Evolutionary conservation across 2,888 invertebrate species (phyloP), one percentile per base, ranked within the genome.

Genomic region (Oligia fasciuncula): DNA sequence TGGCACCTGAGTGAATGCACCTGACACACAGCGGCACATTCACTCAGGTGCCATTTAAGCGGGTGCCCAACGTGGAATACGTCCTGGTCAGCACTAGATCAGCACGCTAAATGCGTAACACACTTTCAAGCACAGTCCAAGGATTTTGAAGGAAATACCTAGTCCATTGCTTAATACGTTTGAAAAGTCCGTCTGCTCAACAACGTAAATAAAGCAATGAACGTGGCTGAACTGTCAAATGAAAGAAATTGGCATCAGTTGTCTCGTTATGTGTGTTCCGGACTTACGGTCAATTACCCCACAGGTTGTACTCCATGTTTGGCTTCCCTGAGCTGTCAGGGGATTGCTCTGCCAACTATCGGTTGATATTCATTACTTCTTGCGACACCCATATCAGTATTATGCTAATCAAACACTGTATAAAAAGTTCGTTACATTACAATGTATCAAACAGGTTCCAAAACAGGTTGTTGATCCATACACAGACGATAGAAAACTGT

Each of bases 401-500:
- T 76, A 71, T 79, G 75, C 17, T 76, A 78, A 77, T 71, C 19
- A 65, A 29, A 43, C 23, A 19, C 14, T 54, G 29, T 14, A 66
- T 71, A 86, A 87, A 73, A 81, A 84, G 57, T 80, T 67, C 11
- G 51, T 69, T 76, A 77, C 65, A 65, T 67, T 84, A 71, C 79
- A 77, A 72, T 79, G 87, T 84, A 60, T 51, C 19, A 67, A 76
- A 74, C 87, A 4, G n/a, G 77, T 57, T 81, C 23, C 49, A 23
- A 29, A 69, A 65, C 76, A 63, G 76, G 80, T 76, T 77, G 63
- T 69, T 75, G 60, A 70, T 29, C 72, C 73, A 70, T 77, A 79
- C 65, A 67, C 51, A 79, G 78, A 63, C 72, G 46, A 69, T 82
- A 81, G 79, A 86, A 88, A 84, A 76, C 76, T 79, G 51, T 54